Base-by-base conservation (phyloP, 1,140 invertebrate species). In the Oryctes rhinoceros region DNA sequence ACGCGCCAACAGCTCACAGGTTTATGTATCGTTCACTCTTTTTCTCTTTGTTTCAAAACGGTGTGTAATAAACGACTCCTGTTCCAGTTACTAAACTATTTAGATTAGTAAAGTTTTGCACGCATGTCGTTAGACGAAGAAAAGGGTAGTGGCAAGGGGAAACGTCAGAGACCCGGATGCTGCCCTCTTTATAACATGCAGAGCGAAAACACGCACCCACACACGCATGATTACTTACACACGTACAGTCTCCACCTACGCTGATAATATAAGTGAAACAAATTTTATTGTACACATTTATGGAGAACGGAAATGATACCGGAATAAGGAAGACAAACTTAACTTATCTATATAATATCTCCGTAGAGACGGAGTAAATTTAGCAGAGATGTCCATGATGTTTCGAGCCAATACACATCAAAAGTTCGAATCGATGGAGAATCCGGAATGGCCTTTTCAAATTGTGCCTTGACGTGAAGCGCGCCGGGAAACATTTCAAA, bases 361-460 rank as follows among this genome's bases (percentile, higher is more conserved):
- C 79, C 62, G 37, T 76, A 78, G 80, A 79, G 80, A 49, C 74
- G 44, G 44, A 49, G 71, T 81, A 75, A 79, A 81, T 78, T 79
- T 78, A 79, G 76, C 78, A 49, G 71, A 75, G 75, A 76, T 80
- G 78, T 80, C 79, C 78, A 74, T 59, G 79, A 81, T 80, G 78
- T 81, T 81, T 81, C 79, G 78, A 79, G 76, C 78, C 81, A 81
- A 80, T 80, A 81, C 78, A 81, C 81, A 81, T 81, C 81, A 81
- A 81, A 81, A 81, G 81, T 81, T 81, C 20, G 78, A 79, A 74
- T 49, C 48, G 44, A 39, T 59, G 67, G 78, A 71, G 79, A 80
- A 81, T 75, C 35, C 81, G 39, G 78, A 81, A 80, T 80, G 74
- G 78, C 59, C 81, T 80, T 81, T 81, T 81, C 81, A 81, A 79